These are phyloP conservation scores for Phalacrocorax carbo DNA, from an alignment of 2,113 vertebrate genomes.

Conservation along the genomic window DNA sequence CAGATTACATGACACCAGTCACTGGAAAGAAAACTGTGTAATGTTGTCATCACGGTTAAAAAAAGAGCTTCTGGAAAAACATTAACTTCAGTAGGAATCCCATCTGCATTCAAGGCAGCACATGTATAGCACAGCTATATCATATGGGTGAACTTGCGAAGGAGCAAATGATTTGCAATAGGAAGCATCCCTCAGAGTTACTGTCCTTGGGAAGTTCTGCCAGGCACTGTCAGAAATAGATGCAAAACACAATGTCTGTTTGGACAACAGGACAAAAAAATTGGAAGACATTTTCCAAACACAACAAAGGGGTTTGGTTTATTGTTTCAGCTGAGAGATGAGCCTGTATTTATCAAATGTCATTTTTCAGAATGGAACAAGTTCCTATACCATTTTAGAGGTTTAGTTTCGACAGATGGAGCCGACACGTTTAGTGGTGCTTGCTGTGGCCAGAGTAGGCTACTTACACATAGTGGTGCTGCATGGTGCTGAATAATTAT, in stretches of 20 bases:
- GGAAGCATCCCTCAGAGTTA: not conserved
- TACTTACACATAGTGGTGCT: not conserved
- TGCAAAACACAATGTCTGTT: not conserved
- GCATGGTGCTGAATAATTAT: not conserved
- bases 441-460: not conserved
- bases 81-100: not conserved
- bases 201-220: not conserved
- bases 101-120: not conserved
- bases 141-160: not conserved
- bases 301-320: not conserved
- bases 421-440: not conserved
- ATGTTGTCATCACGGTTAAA: not conserved
- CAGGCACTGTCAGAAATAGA: not conserved
- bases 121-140: not conserved
- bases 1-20: not conserved
- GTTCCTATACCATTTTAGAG: not conserved
- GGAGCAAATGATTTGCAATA: not conserved
- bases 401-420: not conserved
- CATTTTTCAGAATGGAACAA: not conserved
- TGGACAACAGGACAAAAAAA: not conserved
- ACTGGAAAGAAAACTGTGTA: not conserved
- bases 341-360: not conserved
- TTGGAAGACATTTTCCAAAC: not conserved
- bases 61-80: not conserved
- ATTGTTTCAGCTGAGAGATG: not conserved